Evolutionary conservation across 2,113 vertebrate species (phyloP).

Genomic region (human (Homo sapiens)): DNA sequence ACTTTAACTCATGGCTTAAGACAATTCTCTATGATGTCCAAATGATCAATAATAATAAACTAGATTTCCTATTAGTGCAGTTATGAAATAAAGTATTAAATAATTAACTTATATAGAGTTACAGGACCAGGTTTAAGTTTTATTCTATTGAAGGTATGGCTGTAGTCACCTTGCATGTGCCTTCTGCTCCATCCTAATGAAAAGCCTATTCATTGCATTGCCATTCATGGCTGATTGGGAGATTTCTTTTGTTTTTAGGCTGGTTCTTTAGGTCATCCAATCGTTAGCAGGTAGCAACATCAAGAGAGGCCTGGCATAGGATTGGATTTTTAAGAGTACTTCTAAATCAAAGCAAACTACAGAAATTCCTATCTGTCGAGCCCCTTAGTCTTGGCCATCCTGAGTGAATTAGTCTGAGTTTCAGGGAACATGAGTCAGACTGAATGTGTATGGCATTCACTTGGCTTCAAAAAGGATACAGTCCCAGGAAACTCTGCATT

Average conservation of each 20-base stretch:
- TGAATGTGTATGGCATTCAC: background rate
- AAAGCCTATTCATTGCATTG: background rate
- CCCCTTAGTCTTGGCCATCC: background rate
- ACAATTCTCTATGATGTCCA: background rate
- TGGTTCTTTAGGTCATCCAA: background rate
- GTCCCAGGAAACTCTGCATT: background rate
- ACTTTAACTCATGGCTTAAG: slow-evolving; percentile 19
- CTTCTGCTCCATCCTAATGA: background rate
- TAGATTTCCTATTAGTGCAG: background rate
- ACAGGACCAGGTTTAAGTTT: background rate
- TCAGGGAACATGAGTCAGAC: background rate
- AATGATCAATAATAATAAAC: background rate
- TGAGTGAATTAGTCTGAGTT: background rate
- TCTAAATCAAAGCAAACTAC: background rate
- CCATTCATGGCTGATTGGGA: background rate
- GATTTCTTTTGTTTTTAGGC: background rate
- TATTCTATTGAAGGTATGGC: background rate
- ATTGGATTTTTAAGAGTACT: background rate
- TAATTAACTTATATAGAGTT: background rate
- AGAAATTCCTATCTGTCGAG: background rate
- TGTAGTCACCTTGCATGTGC: background rate
- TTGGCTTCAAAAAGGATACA: background rate
- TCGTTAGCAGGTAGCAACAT: background rate
- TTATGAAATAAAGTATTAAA: background rate
- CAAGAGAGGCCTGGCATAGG: background rate